These are phyloP conservation scores for Gadus chalcogrammus DNA, from an alignment of 2,113 vertebrate species.

Conservation along the genomic window DNA sequence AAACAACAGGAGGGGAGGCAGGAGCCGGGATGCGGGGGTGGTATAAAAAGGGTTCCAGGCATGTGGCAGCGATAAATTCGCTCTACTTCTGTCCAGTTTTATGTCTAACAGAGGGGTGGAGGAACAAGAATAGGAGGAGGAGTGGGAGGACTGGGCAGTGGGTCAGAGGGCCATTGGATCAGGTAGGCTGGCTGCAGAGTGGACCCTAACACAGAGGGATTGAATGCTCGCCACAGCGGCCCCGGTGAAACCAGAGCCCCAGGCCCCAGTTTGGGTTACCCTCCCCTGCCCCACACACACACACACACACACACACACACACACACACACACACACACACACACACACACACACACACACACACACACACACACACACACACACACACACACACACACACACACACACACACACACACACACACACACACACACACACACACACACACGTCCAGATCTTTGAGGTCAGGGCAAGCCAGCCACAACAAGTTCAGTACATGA, in stretches of 20 bases:
- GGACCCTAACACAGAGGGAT: constrained; percentile 29
- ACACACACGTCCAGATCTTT: not conserved
- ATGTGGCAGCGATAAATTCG: constrained; percentile 27
- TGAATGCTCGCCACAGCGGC: constrained; percentile 43
- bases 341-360: not conserved
- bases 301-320: too few species aligned
- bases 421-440: too few species aligned
- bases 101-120: constrained; percentile 17
- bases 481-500: too few species aligned
- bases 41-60: constrained; percentile 3
- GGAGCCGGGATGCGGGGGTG: too few species aligned
- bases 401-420: too few species aligned
- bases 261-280: constrained; percentile 56
- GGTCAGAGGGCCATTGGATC: constrained; percentile 41
- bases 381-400: too few species aligned
- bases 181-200: constrained; percentile 27
- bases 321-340: too few species aligned
- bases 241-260: constrained; percentile 59
- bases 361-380: not conserved
- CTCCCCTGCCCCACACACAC: constrained; percentile 27
- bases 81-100: constrained; percentile 32
- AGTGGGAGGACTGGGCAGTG: not conserved
- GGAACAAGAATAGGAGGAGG: constrained; percentile 19
- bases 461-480: too few species aligned
- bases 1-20: too few species aligned